Evolutionary conservation across 2,113 vertebrate species (phyloP).

Genomic region (Talpa occidentalis): DNA sequence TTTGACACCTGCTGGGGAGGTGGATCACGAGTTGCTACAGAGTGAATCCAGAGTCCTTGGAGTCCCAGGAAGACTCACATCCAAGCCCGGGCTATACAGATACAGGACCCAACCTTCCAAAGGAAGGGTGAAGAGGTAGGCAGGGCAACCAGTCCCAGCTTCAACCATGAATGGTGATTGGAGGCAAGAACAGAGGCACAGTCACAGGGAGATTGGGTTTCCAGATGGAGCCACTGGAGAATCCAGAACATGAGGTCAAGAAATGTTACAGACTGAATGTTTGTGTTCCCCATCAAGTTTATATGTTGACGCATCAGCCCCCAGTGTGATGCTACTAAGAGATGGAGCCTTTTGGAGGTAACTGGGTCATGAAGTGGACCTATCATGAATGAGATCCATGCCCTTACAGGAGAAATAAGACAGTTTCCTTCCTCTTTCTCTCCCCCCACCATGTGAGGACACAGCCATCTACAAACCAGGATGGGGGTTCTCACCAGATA

Average conservation of each 20-base stretch:
- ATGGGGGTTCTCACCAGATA: not conserved
- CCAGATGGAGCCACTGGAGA: not conserved
- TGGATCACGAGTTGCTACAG: not conserved
- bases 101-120: too few species aligned
- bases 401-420: too few species aligned
- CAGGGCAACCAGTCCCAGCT: not conserved
- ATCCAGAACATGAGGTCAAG: not conserved
- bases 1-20: too few species aligned
- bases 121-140: not conserved
- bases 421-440: not conserved
- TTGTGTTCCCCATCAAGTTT: too few species aligned
- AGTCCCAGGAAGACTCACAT: not conserved
- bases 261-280: not conserved
- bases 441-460: not conserved
- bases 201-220: not conserved
- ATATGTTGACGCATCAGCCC: too few species aligned
- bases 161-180: too few species aligned
- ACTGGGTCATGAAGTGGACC: not conserved
- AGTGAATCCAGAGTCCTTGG: not conserved
- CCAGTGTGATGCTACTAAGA: not conserved
- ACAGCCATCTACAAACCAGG: not conserved
- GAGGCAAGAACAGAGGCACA: rapidly evolving
- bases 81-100: not conserved
- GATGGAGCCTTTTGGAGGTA: not conserved
- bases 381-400: too few species aligned